Percentiles rank a stretch among this genome's conserved stretches.
phyloP scores from a whole-genome alignment of 2,888 invertebrate genomes.

The Drosophila austrosaltans region DNA sequence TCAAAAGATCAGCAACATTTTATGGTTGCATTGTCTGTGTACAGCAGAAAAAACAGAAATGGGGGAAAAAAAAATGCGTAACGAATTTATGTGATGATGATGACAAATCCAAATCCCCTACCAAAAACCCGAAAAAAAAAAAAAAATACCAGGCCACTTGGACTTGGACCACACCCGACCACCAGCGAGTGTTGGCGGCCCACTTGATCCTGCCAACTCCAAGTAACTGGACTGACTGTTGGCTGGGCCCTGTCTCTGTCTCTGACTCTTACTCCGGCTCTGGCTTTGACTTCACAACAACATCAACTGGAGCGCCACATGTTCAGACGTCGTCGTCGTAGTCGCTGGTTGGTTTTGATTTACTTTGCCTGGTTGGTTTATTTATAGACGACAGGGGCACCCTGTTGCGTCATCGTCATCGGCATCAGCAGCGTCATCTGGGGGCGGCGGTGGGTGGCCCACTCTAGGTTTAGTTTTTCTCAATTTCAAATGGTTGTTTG shows the following conservation, averaged over 20 bases:
- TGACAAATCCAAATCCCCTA: constrained; percentile 73
- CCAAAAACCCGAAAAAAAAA: constrained; percentile 11
- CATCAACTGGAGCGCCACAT: constrained; percentile 62
- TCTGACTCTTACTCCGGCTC: background rate
- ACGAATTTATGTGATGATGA: constrained; percentile 68
- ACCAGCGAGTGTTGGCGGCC: constrained; percentile 67
- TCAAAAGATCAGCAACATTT: constrained; percentile 61
- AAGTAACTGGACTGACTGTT: constrained; percentile 24
- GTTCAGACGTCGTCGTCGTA: constrained; percentile 60
- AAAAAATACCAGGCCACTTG: constrained; percentile 24
- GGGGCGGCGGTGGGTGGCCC: constrained; percentile 73
- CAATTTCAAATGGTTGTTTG: constrained; percentile 34
- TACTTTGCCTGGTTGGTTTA: constrained; percentile 73
- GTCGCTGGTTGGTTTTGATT: constrained; percentile 69
- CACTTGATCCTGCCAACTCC: constrained; percentile 72
- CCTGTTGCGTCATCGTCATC: constrained; percentile 12
- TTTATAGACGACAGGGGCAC: constrained; percentile 70
- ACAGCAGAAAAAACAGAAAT: background rate
- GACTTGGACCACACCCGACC: constrained; percentile 71
- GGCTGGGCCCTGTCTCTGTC: constrained; percentile 9
- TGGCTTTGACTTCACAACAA: constrained; percentile 6
- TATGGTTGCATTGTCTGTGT: constrained; percentile 58
- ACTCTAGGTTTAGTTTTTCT: constrained; percentile 25
- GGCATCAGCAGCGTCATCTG: constrained; percentile 80
- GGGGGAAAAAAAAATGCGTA: constrained; percentile 57